Conservation (phyloP, 2,888 invertebrate genomes). For the Cremastinae sp. region DNA sequence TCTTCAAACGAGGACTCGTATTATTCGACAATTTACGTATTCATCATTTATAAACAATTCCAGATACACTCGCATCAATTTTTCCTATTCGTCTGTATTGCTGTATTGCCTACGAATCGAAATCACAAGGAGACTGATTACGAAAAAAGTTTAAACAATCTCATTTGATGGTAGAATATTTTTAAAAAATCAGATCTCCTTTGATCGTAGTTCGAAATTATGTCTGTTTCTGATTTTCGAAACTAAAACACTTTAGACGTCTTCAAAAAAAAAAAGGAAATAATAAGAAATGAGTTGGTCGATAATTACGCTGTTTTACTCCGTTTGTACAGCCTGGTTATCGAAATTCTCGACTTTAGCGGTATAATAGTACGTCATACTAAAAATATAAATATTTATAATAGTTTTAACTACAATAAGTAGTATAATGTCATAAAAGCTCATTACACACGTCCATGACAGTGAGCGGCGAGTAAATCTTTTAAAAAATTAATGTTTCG, state of each 20-base stretch:
- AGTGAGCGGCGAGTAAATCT: conserved; percentile 42
- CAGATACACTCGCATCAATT: conserved; percentile 1
- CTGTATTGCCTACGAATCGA: conserved; percentile 64
- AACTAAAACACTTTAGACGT: conserved; percentile 13
- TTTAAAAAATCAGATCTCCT: neutral
- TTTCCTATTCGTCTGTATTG: conserved; percentile 24
- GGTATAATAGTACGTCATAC: conserved; percentile 46
- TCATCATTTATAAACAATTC: conserved; percentile 1
- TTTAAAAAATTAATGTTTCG: conserved; percentile 16
- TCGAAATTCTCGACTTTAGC: conserved; percentile 42
- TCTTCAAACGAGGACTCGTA: conserved; percentile 15
- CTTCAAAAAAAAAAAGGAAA: neutral
- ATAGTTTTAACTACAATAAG: conserved; percentile 36
- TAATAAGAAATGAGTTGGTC: conserved; percentile 9
- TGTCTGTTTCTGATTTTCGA: conserved; percentile 26
- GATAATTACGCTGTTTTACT: conserved; percentile 41
- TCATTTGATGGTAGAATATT: conserved; percentile 12
- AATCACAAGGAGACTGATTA: conserved; percentile 71
- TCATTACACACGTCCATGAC: conserved; percentile 58
- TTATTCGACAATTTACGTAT: neutral
- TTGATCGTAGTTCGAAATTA: conserved; percentile 30
- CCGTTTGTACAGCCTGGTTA: conserved; percentile 33
- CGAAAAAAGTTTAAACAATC: conserved; percentile 48
- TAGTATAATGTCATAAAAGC: conserved; percentile 45
- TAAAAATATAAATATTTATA: conserved; percentile 36